Evolutionary conservation across 2,797 vertebrate species (phyloP), one percentile per base, ranked within the genome.

Genomic region (Crocodylus rhombifer): DNA sequence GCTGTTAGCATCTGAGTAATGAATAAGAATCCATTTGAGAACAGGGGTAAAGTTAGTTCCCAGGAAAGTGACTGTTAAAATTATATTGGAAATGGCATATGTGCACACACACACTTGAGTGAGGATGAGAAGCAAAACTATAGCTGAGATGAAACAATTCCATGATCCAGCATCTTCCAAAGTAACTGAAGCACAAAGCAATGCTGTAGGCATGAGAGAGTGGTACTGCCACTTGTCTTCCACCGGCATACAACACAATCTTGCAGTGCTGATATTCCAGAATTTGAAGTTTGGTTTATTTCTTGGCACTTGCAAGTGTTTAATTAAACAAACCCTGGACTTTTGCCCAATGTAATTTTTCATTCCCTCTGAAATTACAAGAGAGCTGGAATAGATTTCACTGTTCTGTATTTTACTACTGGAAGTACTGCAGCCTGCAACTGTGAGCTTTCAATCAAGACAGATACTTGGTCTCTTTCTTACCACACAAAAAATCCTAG

Each of bases 271-370:
- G 82, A 42, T 28, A 56, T 77, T 93, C 84, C 82, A 86, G 0
- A 76, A 62, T 93, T 25, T 23, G 85, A 80, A 18, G n/a, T 87
- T 80, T 63, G 69, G 65, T 57, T 80, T 75, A 64, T 65, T 91
- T 88, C 82, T 51, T 92, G 80, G 76, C 2, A 1, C 82, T 94
- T 63, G 85, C 86, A 80, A 87, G 77, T 74, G 78, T 86, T 87
- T 95, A 94, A 97, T 95, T 96, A 93, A 96, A 95, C 90, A 95
- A 91, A 95, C 85, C 87, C 92, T 95, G 91, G 89, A 93, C 86
- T 95, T 95, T 28, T 87, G 91, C 86, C 92, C 91, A 85, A 86
- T 89, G 82, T 61, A 94, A 88, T 95, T 95, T 95, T 74, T 97
- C 57, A 95, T 94, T 94, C 91, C 21, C 69, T 71, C 21, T 15